Percentiles rank a stretch among this genome's conserved stretches.
phyloP scores from a whole-genome alignment of 92 coral and sea anemone genomes.

The Nematostella vectensis region DNA sequence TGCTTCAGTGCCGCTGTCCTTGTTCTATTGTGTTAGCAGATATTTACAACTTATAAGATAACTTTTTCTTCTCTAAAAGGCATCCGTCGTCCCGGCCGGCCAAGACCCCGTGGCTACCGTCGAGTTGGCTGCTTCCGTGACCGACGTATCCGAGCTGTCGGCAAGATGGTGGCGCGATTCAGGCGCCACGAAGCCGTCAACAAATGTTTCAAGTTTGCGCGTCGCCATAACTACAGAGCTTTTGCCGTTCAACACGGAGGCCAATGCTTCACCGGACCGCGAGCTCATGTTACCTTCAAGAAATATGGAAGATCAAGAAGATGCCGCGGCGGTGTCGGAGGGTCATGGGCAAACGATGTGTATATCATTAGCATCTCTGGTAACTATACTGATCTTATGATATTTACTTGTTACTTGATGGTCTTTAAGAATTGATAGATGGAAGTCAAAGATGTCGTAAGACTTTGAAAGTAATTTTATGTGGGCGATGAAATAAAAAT shows the following conservation, averaged over 20 bases:
- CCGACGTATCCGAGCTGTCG: slow-evolving; percentile 35
- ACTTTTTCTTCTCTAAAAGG: too few species aligned
- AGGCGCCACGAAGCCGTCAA: slow-evolving; percentile 33
- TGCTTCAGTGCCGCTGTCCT: too few species aligned
- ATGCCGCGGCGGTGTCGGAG: slow-evolving; percentile 54
- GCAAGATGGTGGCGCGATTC: slow-evolving; percentile 36
- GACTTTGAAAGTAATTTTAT: too few species aligned
- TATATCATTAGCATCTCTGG: slow-evolving; percentile 17
- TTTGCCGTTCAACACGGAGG: slow-evolving; percentile 62
- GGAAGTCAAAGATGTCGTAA: too few species aligned
- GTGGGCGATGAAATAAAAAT: too few species aligned
- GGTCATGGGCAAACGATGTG: slow-evolving; percentile 61
- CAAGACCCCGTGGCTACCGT: neutral
- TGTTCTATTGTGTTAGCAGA: too few species aligned
- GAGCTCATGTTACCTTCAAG: slow-evolving; percentile 24
- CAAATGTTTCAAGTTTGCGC: slow-evolving; percentile 44
- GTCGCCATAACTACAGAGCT: slow-evolving; percentile 23
- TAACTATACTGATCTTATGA: too few species aligned
- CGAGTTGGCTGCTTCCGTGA: slow-evolving; percentile 73
- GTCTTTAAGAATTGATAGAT: too few species aligned
- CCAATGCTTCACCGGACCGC: slow-evolving; percentile 51
- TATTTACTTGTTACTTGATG: too few species aligned
- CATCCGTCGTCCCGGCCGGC: slow-evolving; percentile 1
- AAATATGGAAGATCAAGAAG: slow-evolving; percentile 54
- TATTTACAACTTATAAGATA: too few species aligned